Base-by-base conservation (phyloP, 2,888 invertebrate species). In the Orthonychiurus folsomi region DNA sequence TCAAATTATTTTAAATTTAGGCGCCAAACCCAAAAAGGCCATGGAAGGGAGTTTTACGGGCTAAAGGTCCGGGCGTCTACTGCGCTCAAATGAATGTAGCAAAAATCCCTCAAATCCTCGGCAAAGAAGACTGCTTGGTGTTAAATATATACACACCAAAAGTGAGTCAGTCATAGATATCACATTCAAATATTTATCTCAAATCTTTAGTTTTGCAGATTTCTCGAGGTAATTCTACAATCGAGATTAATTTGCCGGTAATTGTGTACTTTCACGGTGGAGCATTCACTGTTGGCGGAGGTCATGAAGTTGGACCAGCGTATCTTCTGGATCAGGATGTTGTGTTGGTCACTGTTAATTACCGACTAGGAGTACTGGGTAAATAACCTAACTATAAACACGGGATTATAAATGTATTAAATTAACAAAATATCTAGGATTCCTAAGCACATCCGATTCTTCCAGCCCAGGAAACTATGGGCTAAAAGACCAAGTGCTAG, bases 121-220 rank as follows among this genome's bases (percentile, higher is more conserved):
- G 59, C 12, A 9, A 12, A 5, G 59, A 59, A 25, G 59, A 59
- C 26, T 59, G 59, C 25, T 23, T 59, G 5, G 47, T 59, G 15
- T 50, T 59, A 20, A 59, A 59, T 50, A 24, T 59, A 18, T 59
- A 59, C 59, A 59, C 59, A 3, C 59, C 59, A n/a, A 25, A 28
- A 3, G 28, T 20, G 20, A 20, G n/a, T n/a, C n/a, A n/a, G n/a
- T n/a, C n/a, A n/a, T n/a, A n/a, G n/a, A n/a, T n/a, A n/a, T n/a
- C n/a, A n/a, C n/a, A n/a, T n/a, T n/a, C n/a, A n/a, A n/a, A n/a
- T n/a, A n/a, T n/a, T n/a, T n/a, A n/a, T n/a, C n/a, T n/a, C n/a
- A n/a, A n/a, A n/a, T n/a, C n/a, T n/a, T n/a, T n/a, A n/a, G n/a
- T n/a, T n/a, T n/a, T n/a, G n/a, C n/a, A n/a, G n/a, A n/a, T n/a